A percentile compares a stretch with the other conserved stretches of the same genome.
phyloP scores from a whole-genome alignment of 2,888 invertebrate species.

The Xylophagus ater region DNA sequence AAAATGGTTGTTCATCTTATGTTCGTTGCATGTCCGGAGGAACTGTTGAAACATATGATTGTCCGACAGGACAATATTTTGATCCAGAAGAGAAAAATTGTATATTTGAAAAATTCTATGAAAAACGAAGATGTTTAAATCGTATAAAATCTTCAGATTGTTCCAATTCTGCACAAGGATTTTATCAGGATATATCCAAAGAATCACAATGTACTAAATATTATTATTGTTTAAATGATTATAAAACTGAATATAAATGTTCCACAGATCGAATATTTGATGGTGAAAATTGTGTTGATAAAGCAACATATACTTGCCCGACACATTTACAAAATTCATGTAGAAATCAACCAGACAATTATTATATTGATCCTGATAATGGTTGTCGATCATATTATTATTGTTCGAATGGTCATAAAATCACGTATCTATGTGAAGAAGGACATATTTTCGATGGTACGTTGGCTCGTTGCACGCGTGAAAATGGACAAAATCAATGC shows the following conservation, averaged over 20 bases:
- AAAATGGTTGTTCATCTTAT: slow-evolving; percentile 30
- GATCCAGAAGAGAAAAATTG: slow-evolving; percentile 26
- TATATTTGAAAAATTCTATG: slow-evolving; percentile 22
- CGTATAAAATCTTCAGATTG: slow-evolving; percentile 23
- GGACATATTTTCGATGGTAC: slow-evolving; percentile 46
- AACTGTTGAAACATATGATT: slow-evolving; percentile 24
- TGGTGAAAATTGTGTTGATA: slow-evolving; percentile 45
- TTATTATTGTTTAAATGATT: slow-evolving; percentile 47
- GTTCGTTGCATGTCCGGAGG: slow-evolving; percentile 28
- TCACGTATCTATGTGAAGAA: slow-evolving; percentile 46
- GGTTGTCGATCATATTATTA: slow-evolving; percentile 50
- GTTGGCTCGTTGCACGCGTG: slow-evolving; percentile 39
- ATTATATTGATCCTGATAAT: slow-evolving; percentile 40
- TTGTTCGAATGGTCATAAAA: slow-evolving; percentile 45
- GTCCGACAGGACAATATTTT: slow-evolving; percentile 28
- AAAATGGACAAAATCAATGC: slow-evolving; percentile 17
- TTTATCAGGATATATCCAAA: slow-evolving; percentile 40
- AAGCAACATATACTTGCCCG: slow-evolving; percentile 41
- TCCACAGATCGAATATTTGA: slow-evolving; percentile 43
- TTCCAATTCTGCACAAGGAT: slow-evolving; percentile 23
- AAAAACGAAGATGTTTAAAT: slow-evolving; percentile 22
- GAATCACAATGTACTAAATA: slow-evolving; percentile 43
- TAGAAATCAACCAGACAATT: slow-evolving; percentile 44
- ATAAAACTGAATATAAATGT: slow-evolving; percentile 43
- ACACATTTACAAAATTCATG: slow-evolving; percentile 43